A percentile compares a stretch with the other conserved stretches of the same genome.
These are phyloP conservation scores for Mola mola DNA, from an alignment of 2,113 vertebrate genomes.

Conservation along the genomic window DNA sequence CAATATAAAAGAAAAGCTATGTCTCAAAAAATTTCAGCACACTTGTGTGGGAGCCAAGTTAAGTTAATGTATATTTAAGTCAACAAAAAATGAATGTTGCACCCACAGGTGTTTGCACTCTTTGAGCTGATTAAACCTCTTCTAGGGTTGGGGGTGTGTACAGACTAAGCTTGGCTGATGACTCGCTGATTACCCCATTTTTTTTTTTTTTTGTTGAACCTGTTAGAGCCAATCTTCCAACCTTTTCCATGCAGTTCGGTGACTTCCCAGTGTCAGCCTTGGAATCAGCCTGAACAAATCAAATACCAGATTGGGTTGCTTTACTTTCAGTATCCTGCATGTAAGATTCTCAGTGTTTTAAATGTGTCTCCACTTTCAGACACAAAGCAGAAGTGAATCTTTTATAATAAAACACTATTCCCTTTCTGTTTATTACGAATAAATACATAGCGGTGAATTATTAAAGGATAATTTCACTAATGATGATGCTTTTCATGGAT, in stretches of 20 bases:
- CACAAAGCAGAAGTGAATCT: conserved; percentile 14
- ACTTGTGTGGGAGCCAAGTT: too few species aligned
- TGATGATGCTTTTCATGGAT: conserved; percentile 25
- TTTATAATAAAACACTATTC: conserved; percentile 26
- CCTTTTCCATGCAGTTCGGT: conserved; percentile 8
- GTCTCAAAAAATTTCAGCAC: too few species aligned
- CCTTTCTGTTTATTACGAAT: conserved; percentile 19
- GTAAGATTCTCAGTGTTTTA: neutral
- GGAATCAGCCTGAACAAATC: conserved; percentile 20
- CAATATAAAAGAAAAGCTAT: too few species aligned
- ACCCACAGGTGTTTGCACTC: neutral
- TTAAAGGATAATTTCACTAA: conserved; percentile 33
- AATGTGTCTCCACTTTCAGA: conserved; percentile 14
- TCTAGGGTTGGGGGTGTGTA: neutral
- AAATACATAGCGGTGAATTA: neutral
- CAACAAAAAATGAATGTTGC: too few species aligned
- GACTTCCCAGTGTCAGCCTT: neutral
- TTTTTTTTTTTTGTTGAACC: conserved; percentile 16
- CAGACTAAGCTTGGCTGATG: conserved; percentile 2
- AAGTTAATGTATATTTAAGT: too few species aligned
- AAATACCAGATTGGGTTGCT: neutral
- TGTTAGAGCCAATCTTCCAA: neutral
- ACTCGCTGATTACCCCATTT: neutral
- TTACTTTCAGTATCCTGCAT: neutral
- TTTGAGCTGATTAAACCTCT: neutral